Conservation (phyloP, 2,797 vertebrate species). For the Malurus leucopterus region DNA sequence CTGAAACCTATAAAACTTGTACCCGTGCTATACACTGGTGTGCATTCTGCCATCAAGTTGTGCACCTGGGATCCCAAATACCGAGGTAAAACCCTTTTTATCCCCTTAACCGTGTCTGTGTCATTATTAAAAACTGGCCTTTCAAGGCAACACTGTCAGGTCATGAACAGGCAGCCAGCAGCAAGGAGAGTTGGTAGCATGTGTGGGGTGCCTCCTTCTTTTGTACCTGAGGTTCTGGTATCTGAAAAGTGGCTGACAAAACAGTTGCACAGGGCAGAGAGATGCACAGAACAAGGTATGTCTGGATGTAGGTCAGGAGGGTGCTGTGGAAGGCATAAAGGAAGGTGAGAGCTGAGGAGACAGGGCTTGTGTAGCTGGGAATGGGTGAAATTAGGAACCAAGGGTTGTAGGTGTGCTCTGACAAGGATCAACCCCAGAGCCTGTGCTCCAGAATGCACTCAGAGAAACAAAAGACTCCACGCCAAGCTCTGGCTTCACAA, state of each 20-base stretch:
- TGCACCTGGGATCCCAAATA: no score
- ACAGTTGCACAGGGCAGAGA: neutral
- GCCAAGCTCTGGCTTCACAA: neutral
- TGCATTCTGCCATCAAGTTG: no score
- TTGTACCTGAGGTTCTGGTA: neutral
- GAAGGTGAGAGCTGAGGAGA: neutral
- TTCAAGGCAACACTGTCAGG: no score
- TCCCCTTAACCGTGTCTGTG: no score
- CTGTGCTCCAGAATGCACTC: neutral
- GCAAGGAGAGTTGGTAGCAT: rapidly evolving
- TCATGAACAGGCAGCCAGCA: neutral
- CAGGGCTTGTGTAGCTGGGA: neutral
- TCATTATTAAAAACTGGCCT: no score
- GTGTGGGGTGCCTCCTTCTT: neutral
- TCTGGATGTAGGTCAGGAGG: neutral
- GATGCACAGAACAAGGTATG: neutral
- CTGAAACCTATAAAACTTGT: no score
- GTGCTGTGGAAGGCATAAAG: neutral
- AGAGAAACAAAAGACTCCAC: neutral
- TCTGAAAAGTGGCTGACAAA: neutral
- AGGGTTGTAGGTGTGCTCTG: neutral
- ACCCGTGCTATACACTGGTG: no score
- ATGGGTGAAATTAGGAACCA: neutral
- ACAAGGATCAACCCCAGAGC: neutral
- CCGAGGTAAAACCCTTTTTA: no score